Conservation (phyloP, 2,113 vertebrate species). For the Apodemus speciosus region DNA sequence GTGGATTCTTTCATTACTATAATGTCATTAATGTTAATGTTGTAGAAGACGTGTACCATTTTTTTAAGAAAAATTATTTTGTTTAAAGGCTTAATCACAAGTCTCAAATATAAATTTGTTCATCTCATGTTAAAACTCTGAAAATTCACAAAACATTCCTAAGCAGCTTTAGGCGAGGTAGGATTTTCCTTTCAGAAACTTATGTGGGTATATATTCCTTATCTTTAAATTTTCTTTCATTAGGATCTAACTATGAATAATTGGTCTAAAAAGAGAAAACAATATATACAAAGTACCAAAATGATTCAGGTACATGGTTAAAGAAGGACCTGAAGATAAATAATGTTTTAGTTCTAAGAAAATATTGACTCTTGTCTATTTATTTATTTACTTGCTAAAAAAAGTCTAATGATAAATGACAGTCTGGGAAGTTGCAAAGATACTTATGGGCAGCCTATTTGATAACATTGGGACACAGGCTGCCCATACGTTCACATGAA, state of each 20-base stretch:
- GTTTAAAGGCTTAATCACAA: conserved; percentile 4
- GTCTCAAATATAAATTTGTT: neutral
- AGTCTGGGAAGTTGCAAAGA: conserved; percentile 45
- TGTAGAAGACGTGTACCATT: neutral
- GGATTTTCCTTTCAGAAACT: neutral
- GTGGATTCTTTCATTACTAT: conserved; percentile 30
- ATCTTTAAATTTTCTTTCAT: conserved; percentile 31
- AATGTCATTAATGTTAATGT: neutral
- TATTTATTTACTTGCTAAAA: conserved; percentile 37
- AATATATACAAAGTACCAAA: conserved; percentile 45
- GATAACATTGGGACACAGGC: neutral
- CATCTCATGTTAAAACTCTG: conserved; percentile 5
- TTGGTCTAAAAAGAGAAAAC: conserved; percentile 27
- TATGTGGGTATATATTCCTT: neutral
- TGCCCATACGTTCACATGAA: neutral
- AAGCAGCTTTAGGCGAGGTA: neutral
- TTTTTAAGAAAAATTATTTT: neutral
- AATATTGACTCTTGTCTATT: neutral
- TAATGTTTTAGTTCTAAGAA: conserved; percentile 1
- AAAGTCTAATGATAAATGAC: neutral
- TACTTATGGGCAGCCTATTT: neutral
- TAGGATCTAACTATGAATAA: conserved; percentile 31
- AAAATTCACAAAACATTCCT: conserved; percentile 20
- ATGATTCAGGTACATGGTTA: neutral
- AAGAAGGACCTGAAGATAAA: conserved; percentile 8